A percentile compares a stretch with the other conserved stretches of the same genome.
Conservation (phyloP, 1,140 invertebrate genomes). For the Brachionus rubens region DNA sequence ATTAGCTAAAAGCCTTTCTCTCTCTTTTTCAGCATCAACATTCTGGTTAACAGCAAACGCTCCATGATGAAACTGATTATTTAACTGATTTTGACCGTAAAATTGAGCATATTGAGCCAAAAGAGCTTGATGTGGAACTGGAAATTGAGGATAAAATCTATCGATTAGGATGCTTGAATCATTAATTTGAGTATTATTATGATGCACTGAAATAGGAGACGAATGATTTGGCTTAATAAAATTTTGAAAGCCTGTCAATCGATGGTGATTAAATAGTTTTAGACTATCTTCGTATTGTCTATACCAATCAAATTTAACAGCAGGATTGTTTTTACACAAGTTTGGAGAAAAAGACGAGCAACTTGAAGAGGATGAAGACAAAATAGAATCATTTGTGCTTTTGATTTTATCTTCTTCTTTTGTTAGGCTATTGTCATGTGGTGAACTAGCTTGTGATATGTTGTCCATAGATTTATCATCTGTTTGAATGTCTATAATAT, state of each 20-base stretch:
- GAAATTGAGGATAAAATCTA: not conserved
- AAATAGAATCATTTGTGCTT: constrained; percentile 14
- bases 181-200: not conserved
- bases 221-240: constrained; percentile 21
- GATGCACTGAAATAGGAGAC: not conserved
- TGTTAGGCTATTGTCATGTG: not conserved
- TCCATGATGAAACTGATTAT: not conserved
- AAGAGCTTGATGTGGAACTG: not conserved
- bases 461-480: constrained; percentile 28
- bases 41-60: not conserved
- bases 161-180: not conserved
- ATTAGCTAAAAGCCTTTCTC: not conserved
- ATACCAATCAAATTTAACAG: not conserved
- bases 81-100: not conserved
- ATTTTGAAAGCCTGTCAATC: not conserved
- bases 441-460: constrained; percentile 35
- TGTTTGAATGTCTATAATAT: not conserved
- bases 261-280: constrained; percentile 10
- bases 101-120: constrained; percentile 41
- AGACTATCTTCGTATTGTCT: constrained; percentile 26
- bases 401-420: constrained; percentile 20
- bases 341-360: constrained; percentile 9
- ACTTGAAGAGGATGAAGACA: constrained; percentile 15
- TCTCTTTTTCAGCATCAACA: not conserved
- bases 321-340: not conserved